A percentile compares a stretch with the other conserved stretches of the same genome.
Evolutionary conservation across 1,140 invertebrate genomes (phyloP).

Genomic region (Penaeus vannamei): DNA sequence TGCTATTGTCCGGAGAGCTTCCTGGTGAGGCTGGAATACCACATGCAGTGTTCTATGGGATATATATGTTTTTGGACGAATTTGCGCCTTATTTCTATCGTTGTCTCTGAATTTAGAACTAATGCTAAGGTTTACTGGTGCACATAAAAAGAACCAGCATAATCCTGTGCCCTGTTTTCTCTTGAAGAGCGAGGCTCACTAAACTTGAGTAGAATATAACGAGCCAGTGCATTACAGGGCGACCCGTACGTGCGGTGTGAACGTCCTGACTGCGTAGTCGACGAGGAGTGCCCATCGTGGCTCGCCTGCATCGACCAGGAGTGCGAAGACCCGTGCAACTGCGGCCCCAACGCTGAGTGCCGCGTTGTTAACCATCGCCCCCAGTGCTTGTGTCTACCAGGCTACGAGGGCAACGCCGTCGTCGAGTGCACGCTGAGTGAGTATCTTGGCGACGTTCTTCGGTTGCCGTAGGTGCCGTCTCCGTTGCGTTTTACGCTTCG

Average conservation of each 20-base stretch:
- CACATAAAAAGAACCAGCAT: neutral
- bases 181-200: no score
- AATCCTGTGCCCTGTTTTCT: neutral
- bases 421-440: conserved; percentile 78
- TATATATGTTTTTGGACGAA: neutral
- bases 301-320: conserved; percentile 86
- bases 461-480: neutral
- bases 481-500: no score
- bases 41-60: neutral
- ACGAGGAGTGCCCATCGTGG: conserved; percentile 82
- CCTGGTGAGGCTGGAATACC: conserved; percentile 47
- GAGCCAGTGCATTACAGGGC: conserved; percentile 81
- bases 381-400: conserved; percentile 82
- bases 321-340: conserved; percentile 82
- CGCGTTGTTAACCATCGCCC: conserved; percentile 82
- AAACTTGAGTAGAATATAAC: neutral
- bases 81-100: neutral
- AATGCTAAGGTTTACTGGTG: neutral
- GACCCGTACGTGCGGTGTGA: conserved; percentile 84
- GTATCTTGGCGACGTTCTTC: conserved; percentile 51
- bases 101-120: neutral
- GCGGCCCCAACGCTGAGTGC: conserved; percentile 83
- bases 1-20: conserved; percentile 68
- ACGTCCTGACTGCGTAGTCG: conserved; percentile 82
- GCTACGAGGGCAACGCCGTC: conserved; percentile 85